Base-by-base conservation (phyloP, 2,888 invertebrate genomes). In the Meteorus colon region DNA sequence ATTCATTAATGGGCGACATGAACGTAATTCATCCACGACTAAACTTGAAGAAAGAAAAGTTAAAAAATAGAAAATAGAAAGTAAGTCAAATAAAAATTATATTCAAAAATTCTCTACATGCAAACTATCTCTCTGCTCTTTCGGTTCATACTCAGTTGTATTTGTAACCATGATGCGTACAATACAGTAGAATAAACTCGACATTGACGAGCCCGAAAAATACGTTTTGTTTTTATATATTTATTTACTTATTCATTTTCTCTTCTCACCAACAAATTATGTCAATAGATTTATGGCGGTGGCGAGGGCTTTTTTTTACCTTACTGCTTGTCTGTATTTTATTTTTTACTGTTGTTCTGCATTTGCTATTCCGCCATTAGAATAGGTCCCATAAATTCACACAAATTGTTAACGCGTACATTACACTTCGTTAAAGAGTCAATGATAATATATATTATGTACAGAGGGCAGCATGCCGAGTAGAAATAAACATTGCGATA, bases 391-490 rank as follows among this genome's bases (percentile, higher is more conserved):
- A 73, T 77, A 71, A 77, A 83, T 84, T 86, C 85, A 88, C 87
- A 87, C 84, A 82, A 81, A 88, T 85, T 82, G 85, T 77, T 84
- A 87, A 88, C 85, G 85, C 86, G 82, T 88, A 87, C 85, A 86
- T 85, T 86, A 86, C 86, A 86, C 80, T 86, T 88, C 85, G 84
- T 88, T 88, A 88, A 83, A 88, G 86, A 86, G 79, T 86, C 74
- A 60, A 76, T 78, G 75, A 76, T 80, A 79, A 79, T 80, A 79
- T 78, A 78, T 78, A 79, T 80, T 88, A 88, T 88, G 83, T 89
- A 89, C 89, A 89, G 84, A 86, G 86, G 87, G 86, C 85, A 87
- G 84, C 83, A 85, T 84, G 86, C 85, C 85, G 86, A 87, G 80
- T 81, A 71, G 69, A 45, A 24, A 73, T 66, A 83, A 41, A 82